Conservation (phyloP, 2,113 vertebrate species). For the Otis tarda region DNA sequence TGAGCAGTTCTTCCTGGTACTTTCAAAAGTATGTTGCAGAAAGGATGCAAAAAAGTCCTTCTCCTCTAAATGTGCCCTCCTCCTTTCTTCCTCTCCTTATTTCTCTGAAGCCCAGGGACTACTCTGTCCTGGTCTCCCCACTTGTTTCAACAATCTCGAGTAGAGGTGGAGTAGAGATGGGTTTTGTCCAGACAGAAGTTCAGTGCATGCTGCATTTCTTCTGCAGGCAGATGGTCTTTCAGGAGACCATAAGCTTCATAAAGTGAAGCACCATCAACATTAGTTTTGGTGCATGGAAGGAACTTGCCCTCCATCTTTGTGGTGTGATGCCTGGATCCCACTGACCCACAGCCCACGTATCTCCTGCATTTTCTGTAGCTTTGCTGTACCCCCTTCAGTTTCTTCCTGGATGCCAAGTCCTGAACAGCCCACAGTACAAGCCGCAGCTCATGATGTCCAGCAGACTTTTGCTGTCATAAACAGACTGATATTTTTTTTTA, state of each 20-base stretch:
- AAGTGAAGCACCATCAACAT: neutral
- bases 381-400: neutral
- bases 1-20: neutral
- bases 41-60: neutral
- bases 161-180: neutral
- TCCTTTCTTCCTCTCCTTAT: neutral
- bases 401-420: neutral
- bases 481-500: slow-evolving; percentile 51
- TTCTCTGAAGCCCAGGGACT: neutral
- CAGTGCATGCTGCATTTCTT: neutral
- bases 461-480: slow-evolving; percentile 42
- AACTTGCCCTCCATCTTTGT: neutral
- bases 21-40: neutral
- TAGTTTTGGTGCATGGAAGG: neutral
- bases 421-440: neutral
- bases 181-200: neutral
- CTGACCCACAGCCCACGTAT: neutral
- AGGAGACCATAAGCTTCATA: neutral
- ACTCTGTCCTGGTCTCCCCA: neutral
- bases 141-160: neutral
- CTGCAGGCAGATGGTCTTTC: neutral
- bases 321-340: neutral
- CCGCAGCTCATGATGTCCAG: neutral
- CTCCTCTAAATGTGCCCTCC: neutral
- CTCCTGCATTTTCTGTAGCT: neutral